Percentiles rank a stretch among this genome's conserved stretches.
Conservation (phyloP, 1,140 invertebrate genomes). For the Zaprionus inermis region DNA sequence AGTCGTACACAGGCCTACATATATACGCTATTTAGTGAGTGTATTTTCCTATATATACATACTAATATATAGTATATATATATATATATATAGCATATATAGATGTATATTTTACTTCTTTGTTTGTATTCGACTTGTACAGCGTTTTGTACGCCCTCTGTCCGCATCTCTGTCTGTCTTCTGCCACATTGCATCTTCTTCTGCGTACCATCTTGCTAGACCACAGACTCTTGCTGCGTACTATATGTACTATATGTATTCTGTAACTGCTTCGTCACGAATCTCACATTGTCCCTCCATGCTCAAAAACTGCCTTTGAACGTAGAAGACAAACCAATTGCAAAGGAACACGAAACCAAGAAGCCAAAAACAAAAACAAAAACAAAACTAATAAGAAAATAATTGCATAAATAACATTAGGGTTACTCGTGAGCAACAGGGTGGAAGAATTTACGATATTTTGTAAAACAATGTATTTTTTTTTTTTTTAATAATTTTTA, state of each 20-base stretch:
- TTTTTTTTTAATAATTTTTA: conserved; percentile 24
- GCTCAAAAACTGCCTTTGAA: conserved; percentile 77
- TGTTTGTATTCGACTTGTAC: conserved; percentile 3
- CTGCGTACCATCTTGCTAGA: conserved; percentile 1
- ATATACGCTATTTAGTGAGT: conserved; percentile 8
- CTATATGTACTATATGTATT: conserved; percentile 6
- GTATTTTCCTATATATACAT: conserved; percentile 28
- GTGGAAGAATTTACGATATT: conserved; percentile 52
- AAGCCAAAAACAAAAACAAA: conserved; percentile 30
- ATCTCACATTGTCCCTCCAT: conserved; percentile 78
- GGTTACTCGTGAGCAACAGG: conserved; percentile 25
- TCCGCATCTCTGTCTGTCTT: conserved; percentile 3
- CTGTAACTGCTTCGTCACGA: conserved; percentile 55
- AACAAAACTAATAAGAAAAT: conserved; percentile 14
- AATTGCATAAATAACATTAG: conserved; percentile 30
- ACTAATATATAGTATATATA: not conserved
- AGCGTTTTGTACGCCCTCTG: conserved; percentile 26
- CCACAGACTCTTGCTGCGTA: not conserved
- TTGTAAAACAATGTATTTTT: conserved; percentile 59
- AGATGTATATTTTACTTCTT: conserved; percentile 8
- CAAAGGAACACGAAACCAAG: conserved; percentile 19
- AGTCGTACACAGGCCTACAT: conserved; percentile 32
- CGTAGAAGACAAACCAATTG: conserved; percentile 56
- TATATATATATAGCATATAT: not conserved
- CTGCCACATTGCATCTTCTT: not conserved